Evolutionary conservation across 2,888 invertebrate species (phyloP), one percentile per base, ranked within the genome.

Genomic region (Limenitis arthemis): DNA sequence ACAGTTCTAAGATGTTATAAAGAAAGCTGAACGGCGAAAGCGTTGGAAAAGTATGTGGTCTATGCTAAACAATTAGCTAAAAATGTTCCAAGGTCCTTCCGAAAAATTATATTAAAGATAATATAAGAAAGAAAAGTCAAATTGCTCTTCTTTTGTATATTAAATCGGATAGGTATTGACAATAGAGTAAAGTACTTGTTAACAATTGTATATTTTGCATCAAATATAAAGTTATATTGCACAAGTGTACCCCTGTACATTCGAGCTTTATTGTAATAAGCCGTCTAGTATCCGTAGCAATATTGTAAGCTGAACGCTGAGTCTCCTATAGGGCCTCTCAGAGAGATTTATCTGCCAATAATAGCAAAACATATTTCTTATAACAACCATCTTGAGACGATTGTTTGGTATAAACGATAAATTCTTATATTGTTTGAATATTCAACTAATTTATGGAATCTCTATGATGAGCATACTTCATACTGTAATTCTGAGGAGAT

Each of bases 291-390:
- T 53, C 55, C 61, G 58, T 47, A 65, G 72, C 71, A 73, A 74
- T 80, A 79, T 79, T 75, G 73, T 68, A 67, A 68, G 64, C 67
- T 65, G 65, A 74, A 68, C 61, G 56, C 62, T 52, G 62, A 61
- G 68, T 72, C 66, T 69, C 66, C 64, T 62, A 59, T 61, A 59
- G 66, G 65, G 51, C 67, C 73, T 68, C 77, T 79, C 66, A 67
- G 73, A 70, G 60, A 64, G 67, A 62, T 74, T 77, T 73, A 77
- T 75, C 73, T 69, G 61, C 69, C 70, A 73, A 79, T 80, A 75
- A 75, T 67, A 67, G 67, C 68, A 66, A 72, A 72, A 71, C 68
- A 59, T 59, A 59, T 52, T 58, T 59, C 54, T 55, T 44, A 52
- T 55, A 56, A 52, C 61, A 64, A 70, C 64, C 58, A 65, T 65